Percentiles rank a stretch among this genome's conserved stretches.
Evolutionary conservation across 2,797 vertebrate species (phyloP).

Genomic region (Megalops cyprinoides): DNA sequence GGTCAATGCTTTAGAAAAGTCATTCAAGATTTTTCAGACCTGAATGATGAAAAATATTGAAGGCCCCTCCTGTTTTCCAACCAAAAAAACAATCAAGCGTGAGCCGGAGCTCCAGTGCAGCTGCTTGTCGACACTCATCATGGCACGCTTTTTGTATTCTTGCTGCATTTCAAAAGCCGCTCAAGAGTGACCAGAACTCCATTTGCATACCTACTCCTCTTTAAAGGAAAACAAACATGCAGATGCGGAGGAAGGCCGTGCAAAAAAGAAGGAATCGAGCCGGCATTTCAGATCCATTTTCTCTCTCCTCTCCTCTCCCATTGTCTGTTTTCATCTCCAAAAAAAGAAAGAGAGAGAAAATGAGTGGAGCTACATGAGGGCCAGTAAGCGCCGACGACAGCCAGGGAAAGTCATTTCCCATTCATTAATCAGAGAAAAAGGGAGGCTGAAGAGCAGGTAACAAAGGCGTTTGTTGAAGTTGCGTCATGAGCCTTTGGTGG

Average conservation of each 20-base stretch:
- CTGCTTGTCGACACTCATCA: not conserved
- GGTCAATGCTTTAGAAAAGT: constrained; percentile 65
- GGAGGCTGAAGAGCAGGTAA: not conserved
- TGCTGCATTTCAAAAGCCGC: constrained; percentile 1
- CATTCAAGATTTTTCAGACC: constrained; percentile 56
- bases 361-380: not conserved
- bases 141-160: constrained; percentile 8
- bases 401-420: not conserved
- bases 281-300: constrained; percentile 4
- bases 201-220: constrained; percentile 5
- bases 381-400: not conserved
- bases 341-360: no score
- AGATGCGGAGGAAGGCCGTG: not conserved
- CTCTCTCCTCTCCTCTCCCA: not conserved
- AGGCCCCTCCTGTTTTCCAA: not conserved
- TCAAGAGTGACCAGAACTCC: constrained; percentile 3
- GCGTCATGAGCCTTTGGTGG: not conserved
- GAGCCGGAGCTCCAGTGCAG: not conserved
- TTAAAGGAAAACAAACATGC: not conserved
- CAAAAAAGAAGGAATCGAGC: not conserved
- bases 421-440: not conserved
- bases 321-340: not conserved
- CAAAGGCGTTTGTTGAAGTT: not conserved
- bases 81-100: not conserved
- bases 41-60: constrained; percentile 13